Evolutionary conservation across 2,888 invertebrate species (phyloP).

Genomic region (Fissipunctia ypsillon): DNA sequence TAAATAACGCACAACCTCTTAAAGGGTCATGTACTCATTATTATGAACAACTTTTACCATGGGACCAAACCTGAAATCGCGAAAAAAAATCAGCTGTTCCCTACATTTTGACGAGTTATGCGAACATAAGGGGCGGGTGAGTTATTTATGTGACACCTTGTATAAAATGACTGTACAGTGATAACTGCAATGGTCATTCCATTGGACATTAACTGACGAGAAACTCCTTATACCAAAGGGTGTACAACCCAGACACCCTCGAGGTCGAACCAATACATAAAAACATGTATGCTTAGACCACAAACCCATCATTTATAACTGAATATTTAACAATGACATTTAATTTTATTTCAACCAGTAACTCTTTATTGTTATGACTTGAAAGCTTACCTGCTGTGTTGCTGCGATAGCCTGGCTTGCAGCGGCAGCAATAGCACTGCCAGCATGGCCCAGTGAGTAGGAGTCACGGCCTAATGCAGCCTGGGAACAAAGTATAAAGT

Average conservation of each 20-base stretch:
- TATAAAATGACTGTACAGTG: no score
- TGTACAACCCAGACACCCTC: background rate
- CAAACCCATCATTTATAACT: background rate
- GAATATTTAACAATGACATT: background rate
- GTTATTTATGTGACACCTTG: no score
- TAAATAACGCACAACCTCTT: no score
- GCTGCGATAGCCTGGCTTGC: constrained; percentile 99
- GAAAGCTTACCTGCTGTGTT: constrained; percentile 94
- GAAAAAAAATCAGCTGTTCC: no score
- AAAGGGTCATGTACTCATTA: no score
- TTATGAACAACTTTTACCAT: no score
- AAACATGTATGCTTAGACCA: background rate
- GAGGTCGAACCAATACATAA: background rate
- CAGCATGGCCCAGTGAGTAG: constrained; percentile 95
- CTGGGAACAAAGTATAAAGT: constrained; percentile 67
- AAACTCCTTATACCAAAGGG: background rate
- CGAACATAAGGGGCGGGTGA: no score
- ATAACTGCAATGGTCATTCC: background rate
- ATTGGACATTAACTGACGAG: background rate
- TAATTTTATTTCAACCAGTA: background rate
- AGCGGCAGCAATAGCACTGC: constrained; percentile 97
- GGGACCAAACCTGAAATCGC: no score
- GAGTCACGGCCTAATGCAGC: constrained; percentile 89
- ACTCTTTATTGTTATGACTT: background rate
- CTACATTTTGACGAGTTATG: no score